Evolutionary conservation across 1,140 invertebrate genomes (phyloP).

Genomic region (Aethina tumida): DNA sequence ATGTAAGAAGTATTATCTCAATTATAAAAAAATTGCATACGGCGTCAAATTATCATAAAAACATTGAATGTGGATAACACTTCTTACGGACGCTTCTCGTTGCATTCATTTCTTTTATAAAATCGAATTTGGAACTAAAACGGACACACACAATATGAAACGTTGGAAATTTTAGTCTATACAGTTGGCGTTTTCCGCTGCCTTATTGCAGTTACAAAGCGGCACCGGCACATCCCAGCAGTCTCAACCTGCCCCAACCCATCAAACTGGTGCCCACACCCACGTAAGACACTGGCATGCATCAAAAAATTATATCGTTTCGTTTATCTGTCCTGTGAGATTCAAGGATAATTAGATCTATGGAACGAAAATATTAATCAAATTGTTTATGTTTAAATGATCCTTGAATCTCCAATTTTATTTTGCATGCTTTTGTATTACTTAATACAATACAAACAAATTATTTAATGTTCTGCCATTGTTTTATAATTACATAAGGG

Average conservation of each 20-base stretch:
- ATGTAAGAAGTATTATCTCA: too few relatives aligned
- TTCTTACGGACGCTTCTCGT: too few relatives aligned
- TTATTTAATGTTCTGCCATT: too few relatives aligned
- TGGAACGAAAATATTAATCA: not conserved
- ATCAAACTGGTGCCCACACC: slow-evolving; percentile 59
- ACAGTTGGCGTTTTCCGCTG: slow-evolving; percentile 86
- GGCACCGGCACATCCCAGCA: slow-evolving; percentile 61
- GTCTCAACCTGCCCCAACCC: slow-evolving; percentile 60
- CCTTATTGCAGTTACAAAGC: slow-evolving; percentile 83
- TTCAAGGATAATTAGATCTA: too few relatives aligned
- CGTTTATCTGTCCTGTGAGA: too few relatives aligned
- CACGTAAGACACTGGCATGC: slow-evolving; percentile 42
- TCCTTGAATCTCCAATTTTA: not conserved
- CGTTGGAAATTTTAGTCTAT: slow-evolving; percentile 62
- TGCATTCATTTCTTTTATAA: not conserved
- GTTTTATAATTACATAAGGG: too few relatives aligned
- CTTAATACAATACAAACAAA: too few relatives aligned
- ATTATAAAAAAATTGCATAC: too few relatives aligned
- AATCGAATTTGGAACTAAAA: slow-evolving; percentile 2
- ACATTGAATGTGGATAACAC: too few relatives aligned
- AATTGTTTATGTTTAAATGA: not conserved
- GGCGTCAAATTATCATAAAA: too few relatives aligned
- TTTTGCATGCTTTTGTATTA: slow-evolving; percentile 2
- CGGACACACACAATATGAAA: slow-evolving; percentile 18
- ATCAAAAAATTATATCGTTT: too few relatives aligned